phyloP scores from a whole-genome alignment of 2,113 vertebrate species.

The Dissostichus mawsoni region DNA sequence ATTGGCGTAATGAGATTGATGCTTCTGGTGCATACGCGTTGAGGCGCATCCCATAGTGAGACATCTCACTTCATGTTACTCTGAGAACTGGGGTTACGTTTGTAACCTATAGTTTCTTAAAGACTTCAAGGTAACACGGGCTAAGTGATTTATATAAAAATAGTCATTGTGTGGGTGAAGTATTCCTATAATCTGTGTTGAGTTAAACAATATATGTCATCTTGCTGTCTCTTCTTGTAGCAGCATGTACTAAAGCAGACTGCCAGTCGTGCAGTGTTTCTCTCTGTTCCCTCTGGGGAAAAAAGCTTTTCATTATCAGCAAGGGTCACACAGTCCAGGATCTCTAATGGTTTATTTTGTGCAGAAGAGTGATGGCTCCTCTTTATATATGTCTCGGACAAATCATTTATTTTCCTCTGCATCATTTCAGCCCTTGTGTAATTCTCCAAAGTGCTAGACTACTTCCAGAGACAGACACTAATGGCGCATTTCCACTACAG shows the following conservation, averaged over 20 bases:
- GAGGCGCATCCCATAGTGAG: too few species aligned
- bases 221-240: neutral
- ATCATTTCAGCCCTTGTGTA: neutral
- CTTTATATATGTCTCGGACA: neutral
- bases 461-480: neutral
- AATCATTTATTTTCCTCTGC: neutral
- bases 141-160: too few species aligned
- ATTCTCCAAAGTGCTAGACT: neutral
- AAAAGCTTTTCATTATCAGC: slow-evolving; percentile 1
- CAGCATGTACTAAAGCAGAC: neutral
- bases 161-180: too few species aligned
- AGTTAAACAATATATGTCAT: neutral
- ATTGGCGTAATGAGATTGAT: too few species aligned
- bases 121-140: too few species aligned
- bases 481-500: neutral
- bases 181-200: neutral
- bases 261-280: neutral
- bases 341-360: neutral
- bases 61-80: too few species aligned
- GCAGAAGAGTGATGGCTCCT: neutral
- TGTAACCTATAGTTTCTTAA: too few species aligned
- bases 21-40: too few species aligned
- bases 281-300: neutral
- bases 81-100: too few species aligned
- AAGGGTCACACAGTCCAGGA: neutral